Percentiles rank a stretch among this genome's conserved stretches.
Conservation (phyloP, 2,113 vertebrate genomes). For the Sturnus vulgaris region DNA sequence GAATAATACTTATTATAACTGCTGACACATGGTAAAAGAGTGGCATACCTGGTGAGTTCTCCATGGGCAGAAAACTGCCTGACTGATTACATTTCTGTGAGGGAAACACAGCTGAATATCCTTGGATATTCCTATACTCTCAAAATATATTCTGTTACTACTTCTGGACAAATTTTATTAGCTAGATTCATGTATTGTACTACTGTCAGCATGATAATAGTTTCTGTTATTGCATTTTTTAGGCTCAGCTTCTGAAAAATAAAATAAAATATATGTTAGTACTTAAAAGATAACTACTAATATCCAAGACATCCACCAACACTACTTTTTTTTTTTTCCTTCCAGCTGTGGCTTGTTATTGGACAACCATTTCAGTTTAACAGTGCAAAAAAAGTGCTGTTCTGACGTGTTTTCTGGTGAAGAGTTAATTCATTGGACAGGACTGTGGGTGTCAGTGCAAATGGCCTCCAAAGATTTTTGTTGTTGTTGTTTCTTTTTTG, state of each 20-base stretch:
- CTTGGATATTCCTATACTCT: not conserved
- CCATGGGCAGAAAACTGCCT: not conserved
- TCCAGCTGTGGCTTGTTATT: not conserved
- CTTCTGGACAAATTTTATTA: not conserved
- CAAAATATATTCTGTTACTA: not conserved
- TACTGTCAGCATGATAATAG: not conserved
- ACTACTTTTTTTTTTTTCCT: not conserved
- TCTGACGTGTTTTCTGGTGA: not conserved
- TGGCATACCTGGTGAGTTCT: not conserved
- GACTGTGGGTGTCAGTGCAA: not conserved
- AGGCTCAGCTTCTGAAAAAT: not conserved
- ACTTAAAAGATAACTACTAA: not conserved
- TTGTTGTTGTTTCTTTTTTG: too few relatives aligned
- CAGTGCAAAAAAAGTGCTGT: not conserved
- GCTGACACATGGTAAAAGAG: not conserved
- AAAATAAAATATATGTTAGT: not conserved
- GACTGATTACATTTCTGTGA: not conserved
- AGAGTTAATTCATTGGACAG: not conserved
- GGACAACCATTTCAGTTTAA: not conserved
- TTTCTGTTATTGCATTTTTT: not conserved
- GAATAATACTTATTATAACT: not conserved
- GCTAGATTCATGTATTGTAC: not conserved
- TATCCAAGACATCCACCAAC: not conserved
- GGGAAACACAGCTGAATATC: not conserved
- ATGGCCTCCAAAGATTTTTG: not conserved